Conservation (phyloP, 1,140 invertebrate genomes). For the Drepana arcuata region DNA sequence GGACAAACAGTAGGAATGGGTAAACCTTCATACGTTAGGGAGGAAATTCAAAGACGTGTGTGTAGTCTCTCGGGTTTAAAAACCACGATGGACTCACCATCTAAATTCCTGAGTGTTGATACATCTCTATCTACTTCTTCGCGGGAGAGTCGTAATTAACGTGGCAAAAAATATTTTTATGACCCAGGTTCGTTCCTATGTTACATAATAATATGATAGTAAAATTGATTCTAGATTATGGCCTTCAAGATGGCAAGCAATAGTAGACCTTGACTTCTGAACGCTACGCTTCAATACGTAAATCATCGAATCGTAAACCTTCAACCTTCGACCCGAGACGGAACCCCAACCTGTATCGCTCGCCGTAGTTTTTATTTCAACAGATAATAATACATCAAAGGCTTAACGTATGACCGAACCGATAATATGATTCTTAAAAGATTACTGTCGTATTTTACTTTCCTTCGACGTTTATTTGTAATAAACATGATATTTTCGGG, state of each 20-base stretch:
- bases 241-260: neutral
- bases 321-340: constrained; percentile 10
- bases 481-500: constrained; percentile 45
- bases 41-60: too few species aligned
- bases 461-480: constrained; percentile 32
- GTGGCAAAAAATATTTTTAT: too few species aligned
- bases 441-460: constrained; percentile 29
- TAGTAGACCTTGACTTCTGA: too few species aligned
- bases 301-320: constrained; percentile 10
- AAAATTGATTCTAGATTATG: neutral
- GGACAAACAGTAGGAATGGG: too few species aligned
- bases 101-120: too few species aligned
- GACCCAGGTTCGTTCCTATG: neutral
- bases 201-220: too few species aligned
- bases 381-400: constrained; percentile 47
- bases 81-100: too few species aligned
- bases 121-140: too few species aligned
- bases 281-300: neutral
- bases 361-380: constrained; percentile 36
- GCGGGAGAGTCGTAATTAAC: too few species aligned
- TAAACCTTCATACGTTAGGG: too few species aligned
- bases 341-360: constrained; percentile 14
- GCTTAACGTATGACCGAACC: constrained; percentile 31
- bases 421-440: constrained; percentile 29
- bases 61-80: too few species aligned